phyloP scores from a whole-genome alignment of 2,113 vertebrate species.

The Atlantisia rogersi region DNA sequence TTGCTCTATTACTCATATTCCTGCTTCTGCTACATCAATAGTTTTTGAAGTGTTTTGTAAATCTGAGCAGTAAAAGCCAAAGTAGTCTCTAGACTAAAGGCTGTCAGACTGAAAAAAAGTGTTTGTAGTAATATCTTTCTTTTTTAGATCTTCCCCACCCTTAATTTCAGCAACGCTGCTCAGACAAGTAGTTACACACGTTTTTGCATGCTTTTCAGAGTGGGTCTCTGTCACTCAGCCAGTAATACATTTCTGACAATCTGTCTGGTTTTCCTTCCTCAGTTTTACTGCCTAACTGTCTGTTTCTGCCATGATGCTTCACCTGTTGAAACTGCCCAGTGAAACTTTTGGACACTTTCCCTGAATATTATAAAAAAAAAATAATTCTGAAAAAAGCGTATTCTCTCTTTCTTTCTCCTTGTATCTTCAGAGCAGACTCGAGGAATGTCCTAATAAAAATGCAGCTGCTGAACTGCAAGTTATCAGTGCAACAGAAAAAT shows the following conservation, averaged over 20 bases:
- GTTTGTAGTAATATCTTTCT: neutral
- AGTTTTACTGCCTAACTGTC: neutral
- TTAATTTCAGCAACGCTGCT: neutral
- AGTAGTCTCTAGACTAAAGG: neutral
- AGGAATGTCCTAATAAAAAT: neutral
- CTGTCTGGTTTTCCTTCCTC: neutral
- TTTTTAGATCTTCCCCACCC: neutral
- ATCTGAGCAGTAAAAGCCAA: neutral
- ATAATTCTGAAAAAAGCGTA: neutral
- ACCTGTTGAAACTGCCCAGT: neutral
- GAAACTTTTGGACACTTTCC: neutral
- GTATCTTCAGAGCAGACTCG: neutral
- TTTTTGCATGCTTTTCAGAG: neutral
- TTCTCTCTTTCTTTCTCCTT: neutral
- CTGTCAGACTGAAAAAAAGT: neutral
- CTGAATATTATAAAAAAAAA: neutral
- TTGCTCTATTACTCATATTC: slow-evolving; percentile 2
- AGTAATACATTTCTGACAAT: neutral
- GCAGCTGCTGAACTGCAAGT: neutral
- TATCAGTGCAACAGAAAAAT: neutral
- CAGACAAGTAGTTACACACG: neutral
- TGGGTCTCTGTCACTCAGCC: neutral
- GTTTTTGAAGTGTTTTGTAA: slow-evolving; percentile 11
- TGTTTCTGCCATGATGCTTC: neutral
- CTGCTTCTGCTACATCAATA: neutral